Evolutionary conservation across 2,797 vertebrate genomes (phyloP), one percentile per base, ranked within the genome.

Genomic region (Pteronotus mesoamericanus): DNA sequence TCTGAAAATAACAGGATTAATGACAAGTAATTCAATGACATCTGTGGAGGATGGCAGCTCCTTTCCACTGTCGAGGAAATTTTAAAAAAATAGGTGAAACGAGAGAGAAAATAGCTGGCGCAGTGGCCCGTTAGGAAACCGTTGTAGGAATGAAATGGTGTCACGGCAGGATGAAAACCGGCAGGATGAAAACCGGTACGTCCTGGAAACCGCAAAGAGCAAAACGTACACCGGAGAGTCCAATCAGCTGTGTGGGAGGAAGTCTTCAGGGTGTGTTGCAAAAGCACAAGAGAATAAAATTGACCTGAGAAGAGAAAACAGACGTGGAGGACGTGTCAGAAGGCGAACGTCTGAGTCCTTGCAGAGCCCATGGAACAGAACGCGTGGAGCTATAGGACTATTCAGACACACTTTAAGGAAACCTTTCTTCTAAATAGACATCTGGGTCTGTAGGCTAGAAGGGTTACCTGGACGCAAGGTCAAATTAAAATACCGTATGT

Each of bases 21-120:
- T 1, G 24, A 11, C 7, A 77, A 72, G 32, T 80, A 51, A 78
- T 34, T 34, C 75, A 72, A 88, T 48, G 83, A 29, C 37, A 74
- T 83, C 57, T 71, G 57, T 39, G 86, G 3, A 83, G 61, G 48
- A 48, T 37, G 16, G 15, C 22, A 93, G 79, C 34, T 88, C 1
- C 32, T 94, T 91, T 66, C 26, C 53, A 55, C 44, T 86, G 69
- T 51, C 39, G 85, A 55, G 74, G 75, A 91, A 74, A 89, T 96
- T 85, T 88, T 29, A 84, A 83, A n/a, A 44, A 69, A 77, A 34
- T 39, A 42, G 9, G 5, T 51, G 55, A 68, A 64, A 51, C 48
- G 19, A 86, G 34, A 95, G 37, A 39, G 26, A 39, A 44, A 69
- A 89, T 74, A 77, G 42, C 9, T 34, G 39, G 37, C 75, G 71